Evolutionary conservation across 2,797 vertebrate species (phyloP), one percentile per base, ranked within the genome.

Genomic region (Tangara arthus): DNA sequence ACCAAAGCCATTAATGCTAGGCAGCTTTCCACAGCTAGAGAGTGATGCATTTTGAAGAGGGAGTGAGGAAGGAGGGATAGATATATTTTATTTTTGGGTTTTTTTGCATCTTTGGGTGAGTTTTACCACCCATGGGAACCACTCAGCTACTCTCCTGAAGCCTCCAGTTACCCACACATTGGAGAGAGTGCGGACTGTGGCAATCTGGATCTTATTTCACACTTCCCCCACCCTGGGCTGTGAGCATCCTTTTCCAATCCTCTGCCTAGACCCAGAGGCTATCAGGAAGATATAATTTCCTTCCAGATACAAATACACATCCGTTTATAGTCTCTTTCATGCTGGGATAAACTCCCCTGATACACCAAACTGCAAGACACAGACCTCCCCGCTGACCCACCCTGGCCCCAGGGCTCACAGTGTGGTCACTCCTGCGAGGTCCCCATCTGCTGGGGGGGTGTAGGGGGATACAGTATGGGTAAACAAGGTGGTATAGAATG

Each of bases 81-180:
- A 44, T 34, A 6, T 11, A 8, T 79, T 75, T 91, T 23, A 28
- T 70, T 80, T 46, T 8, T 4, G 5, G 2, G 0, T 0, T 0
- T 65, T 76, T 71, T 59, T 39, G 1, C 35, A n/a, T 18, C 16
- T 79, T 53, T 63, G 27, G 1, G 9, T 79, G n/a, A 61, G 17
- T 85, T 69, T 82, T 85, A 22, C 18, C 12, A n/a, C 12, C 19
- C 2, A 1, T n/a, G 20, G 53, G 53, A 55, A 55, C 32, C 4
- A 4, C 32, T n/a, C 14, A n/a, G 53, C 20, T 55, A 8, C 20
- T n/a, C 32, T 55, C 32, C 53, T 55, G 53, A 55, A n/a, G 53
- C 32, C 32, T 55, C 32, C 32, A 22, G 53, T 55, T 55, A 55
- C 53, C 32, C 53, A 55, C 53, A 22, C 32, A 15, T n/a, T n/a